phyloP scores from a whole-genome alignment of 2,888 invertebrate species.

The Ormyrus rosae region DNA sequence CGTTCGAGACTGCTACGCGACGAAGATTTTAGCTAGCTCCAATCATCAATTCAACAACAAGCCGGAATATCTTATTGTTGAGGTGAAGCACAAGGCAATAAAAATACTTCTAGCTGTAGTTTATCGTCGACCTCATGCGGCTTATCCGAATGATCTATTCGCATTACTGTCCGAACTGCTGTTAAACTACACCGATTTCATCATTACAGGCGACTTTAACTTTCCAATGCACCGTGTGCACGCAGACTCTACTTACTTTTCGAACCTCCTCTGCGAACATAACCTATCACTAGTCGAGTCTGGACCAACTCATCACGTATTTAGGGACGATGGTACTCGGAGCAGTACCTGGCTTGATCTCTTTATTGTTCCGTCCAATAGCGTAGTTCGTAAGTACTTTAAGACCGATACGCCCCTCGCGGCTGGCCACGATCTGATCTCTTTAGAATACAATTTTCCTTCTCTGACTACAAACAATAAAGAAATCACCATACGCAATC shows the following conservation, averaged over 20 bases:
- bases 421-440: constrained; percentile 23
- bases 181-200: not conserved
- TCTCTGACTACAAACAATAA: not conserved
- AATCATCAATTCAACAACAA: too few relatives aligned
- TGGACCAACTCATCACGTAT: constrained; percentile 9
- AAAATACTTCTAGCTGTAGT: not conserved
- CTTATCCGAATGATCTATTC: not conserved
- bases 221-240: too few relatives aligned
- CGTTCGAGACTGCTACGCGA: too few relatives aligned
- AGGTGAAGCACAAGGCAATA: not conserved
- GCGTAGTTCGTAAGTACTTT: not conserved
- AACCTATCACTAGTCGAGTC: not conserved
- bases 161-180: not conserved
- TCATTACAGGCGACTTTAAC: too few relatives aligned
- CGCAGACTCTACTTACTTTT: too few relatives aligned
- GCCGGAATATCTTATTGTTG: not conserved
- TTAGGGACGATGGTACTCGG: not conserved
- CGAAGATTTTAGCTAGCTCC: too few relatives aligned
- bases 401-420: constrained; percentile 15
- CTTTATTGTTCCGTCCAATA: constrained; percentile 3
- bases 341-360: constrained; percentile 22
- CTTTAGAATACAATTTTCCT: not conserved
- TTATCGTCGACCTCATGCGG: not conserved
- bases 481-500: too few relatives aligned
- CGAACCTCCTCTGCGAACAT: not conserved